These are phyloP conservation scores for Pseudolaguvia tuberculata DNA, from an alignment of 2,113 vertebrate species.

Conservation along the genomic window DNA sequence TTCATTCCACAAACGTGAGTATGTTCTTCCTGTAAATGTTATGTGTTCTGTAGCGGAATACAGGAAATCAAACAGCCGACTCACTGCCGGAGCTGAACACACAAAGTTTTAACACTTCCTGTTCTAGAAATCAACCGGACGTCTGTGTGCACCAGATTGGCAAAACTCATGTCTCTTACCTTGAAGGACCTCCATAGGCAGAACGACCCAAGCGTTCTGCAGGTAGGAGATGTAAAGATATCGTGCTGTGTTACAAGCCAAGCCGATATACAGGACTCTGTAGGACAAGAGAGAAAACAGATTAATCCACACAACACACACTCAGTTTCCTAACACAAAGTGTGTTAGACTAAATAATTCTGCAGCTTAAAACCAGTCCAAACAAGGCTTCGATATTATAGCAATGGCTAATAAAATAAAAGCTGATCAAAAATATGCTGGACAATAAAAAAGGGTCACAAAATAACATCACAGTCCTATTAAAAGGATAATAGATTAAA, in stretches of 20 bases:
- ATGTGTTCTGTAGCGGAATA: not conserved
- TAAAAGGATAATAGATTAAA: too few species aligned
- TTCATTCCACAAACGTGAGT: too few species aligned
- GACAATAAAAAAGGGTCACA: too few species aligned
- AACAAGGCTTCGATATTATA: not conserved
- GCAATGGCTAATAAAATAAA: too few species aligned
- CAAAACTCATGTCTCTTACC: conserved; percentile 66
- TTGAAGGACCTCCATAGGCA: conserved; percentile 97
- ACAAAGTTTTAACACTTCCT: conserved; percentile 14
- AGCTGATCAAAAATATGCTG: too few species aligned
- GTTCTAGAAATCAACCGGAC: conserved; percentile 17
- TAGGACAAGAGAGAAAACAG: conserved; percentile 6
- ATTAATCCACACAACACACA: not conserved
- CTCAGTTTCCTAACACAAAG: not conserved
- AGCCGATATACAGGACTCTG: conserved; percentile 94
- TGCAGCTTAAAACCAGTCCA: not conserved
- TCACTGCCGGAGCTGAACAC: conserved; percentile 20
- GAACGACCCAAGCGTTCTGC: conserved; percentile 91
- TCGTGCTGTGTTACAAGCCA: conserved; percentile 93
- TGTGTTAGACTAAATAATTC: not conserved
- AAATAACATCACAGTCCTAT: too few species aligned
- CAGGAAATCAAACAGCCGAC: conserved; percentile 13
- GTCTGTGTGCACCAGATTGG: not conserved
- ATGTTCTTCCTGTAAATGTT: not conserved
- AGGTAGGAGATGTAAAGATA: conserved; percentile 98